Base-by-base conservation (phyloP, 2,888 invertebrate species). In the Augiades crinisus region DNA sequence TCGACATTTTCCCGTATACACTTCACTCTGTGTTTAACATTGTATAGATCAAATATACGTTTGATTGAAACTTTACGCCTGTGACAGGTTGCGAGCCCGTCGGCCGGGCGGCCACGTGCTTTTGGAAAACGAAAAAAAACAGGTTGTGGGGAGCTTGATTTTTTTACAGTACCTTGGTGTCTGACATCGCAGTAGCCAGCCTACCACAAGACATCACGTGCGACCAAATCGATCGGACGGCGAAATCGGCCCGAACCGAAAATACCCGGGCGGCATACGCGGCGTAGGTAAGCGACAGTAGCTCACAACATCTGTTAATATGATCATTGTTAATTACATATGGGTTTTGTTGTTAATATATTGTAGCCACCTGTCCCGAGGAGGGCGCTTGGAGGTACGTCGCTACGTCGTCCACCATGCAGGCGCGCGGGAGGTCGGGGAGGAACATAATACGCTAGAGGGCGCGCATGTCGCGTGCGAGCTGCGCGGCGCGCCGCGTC, bases 391-490 rank as follows among this genome's bases (percentile, higher is more conserved):
- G 96, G 82, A 96, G 94, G 92, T 96, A 96, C 88, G 96, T 95
- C 90, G 96, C 95, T 90, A 96, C 96, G 95, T 96, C 96, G 94
- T 96, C 96, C 94, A 96, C 96, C 96, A 96, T 96, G 93, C 96
- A 96, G 95, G 95, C 95, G 92, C 96, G 94, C 91, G 96, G 92
- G 83, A 95, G 94, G 91, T 96, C 96, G 91, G 96, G 96, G 93
- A 96, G 96, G 92, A 96, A 96, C 96, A 96, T 96, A 85, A 84
- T 84, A 83, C 84, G 83, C 79, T 82, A 86, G 67, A 81, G 76
- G 70, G 76, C 79, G 83, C 85, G 81, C 87, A 88, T 84, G 53
- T 76, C 77, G 84, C 86, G 87, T 80, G 83, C 75, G 85, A 74
- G 81, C 83, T 75, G 71, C 86, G 87, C 87, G 86, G 85, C 80